Conservation (phyloP, 2,113 vertebrate genomes). For the Hippoglossus stenolepis region DNA sequence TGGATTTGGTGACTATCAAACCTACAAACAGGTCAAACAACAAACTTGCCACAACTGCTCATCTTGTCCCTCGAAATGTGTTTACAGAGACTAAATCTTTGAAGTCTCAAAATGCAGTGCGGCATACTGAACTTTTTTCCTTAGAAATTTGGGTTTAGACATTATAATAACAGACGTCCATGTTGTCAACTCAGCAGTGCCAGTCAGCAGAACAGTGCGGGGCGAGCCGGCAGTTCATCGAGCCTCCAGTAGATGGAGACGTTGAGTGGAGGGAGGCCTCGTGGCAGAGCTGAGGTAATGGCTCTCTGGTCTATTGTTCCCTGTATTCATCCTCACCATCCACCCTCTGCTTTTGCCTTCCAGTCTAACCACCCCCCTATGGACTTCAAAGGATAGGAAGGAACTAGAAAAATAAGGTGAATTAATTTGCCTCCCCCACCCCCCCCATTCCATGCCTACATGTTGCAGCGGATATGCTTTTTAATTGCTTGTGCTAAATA, state of each 20-base stretch:
- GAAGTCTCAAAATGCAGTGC: slow-evolving; percentile 3
- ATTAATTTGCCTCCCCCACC: slow-evolving; percentile 58
- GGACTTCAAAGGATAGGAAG: slow-evolving; percentile 77
- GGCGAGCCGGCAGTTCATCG: neutral
- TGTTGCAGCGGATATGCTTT: slow-evolving; percentile 64
- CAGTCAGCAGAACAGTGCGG: slow-evolving; percentile 47
- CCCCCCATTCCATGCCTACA: slow-evolving; percentile 38
- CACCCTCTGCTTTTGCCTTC: slow-evolving; percentile 63
- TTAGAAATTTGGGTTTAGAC: slow-evolving; percentile 8
- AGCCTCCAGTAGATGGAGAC: slow-evolving; percentile 64
- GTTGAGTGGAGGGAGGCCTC: slow-evolving; percentile 47
- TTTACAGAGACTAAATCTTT: too few relatives aligned
- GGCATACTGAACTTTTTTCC: neutral
- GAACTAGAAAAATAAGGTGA: slow-evolving; percentile 72
- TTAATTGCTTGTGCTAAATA: slow-evolving; percentile 73
- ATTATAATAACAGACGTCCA: slow-evolving; percentile 17
- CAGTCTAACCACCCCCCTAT: slow-evolving; percentile 57
- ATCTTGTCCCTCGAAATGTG: too few relatives aligned
- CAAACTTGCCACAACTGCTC: too few relatives aligned
- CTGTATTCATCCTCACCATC: slow-evolving; percentile 57
- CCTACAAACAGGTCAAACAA: neutral
- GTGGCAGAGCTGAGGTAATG: slow-evolving; percentile 67
- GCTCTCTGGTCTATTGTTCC: slow-evolving; percentile 77
- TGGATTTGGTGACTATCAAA: neutral
- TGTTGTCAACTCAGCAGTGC: slow-evolving; percentile 71